Conservation (phyloP, 2,888 invertebrate species). For the Lasioglossum calceatum region DNA sequence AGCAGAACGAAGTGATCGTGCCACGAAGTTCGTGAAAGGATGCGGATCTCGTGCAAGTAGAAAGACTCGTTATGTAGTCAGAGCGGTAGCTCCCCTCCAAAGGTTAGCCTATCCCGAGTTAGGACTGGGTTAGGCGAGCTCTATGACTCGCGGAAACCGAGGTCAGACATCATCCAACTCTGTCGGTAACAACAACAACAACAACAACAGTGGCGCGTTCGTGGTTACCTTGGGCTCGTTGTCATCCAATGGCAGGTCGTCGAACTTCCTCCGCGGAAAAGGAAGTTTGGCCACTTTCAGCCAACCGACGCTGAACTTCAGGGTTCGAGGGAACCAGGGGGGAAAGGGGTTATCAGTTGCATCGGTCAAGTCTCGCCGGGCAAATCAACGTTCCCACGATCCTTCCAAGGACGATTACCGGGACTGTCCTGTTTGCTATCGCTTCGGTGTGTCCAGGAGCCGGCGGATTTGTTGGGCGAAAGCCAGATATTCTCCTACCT, state of each 20-base stretch:
- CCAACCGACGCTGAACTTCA: conserved; percentile 50
- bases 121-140: conserved; percentile 42
- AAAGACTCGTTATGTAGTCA: conserved; percentile 76
- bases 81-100: conserved; percentile 68
- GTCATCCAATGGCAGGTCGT: conserved; percentile 60
- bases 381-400: conserved; percentile 51
- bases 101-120: conserved; percentile 58
- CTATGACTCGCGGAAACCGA: conserved; percentile 60
- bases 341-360: conserved; percentile 50
- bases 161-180: conserved; percentile 65
- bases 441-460: background rate
- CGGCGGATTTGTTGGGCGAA: background rate
- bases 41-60: conserved; percentile 67
- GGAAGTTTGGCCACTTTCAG: conserved; percentile 63
- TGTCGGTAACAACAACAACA: conserved; percentile 6
- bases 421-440: conserved; percentile 25
- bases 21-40: conserved; percentile 24
- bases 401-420: conserved; percentile 22
- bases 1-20: background rate
- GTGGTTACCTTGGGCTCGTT: conserved; percentile 66
- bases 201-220: conserved; percentile 49
- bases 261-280: conserved; percentile 66
- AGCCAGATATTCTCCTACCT: background rate
- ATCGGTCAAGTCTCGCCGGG: conserved; percentile 46
- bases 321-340: background rate